Evolutionary conservation across 2,888 invertebrate genomes (phyloP), one percentile per base, ranked within the genome.

Genomic region (Marasmarcha lunaedactyla): DNA sequence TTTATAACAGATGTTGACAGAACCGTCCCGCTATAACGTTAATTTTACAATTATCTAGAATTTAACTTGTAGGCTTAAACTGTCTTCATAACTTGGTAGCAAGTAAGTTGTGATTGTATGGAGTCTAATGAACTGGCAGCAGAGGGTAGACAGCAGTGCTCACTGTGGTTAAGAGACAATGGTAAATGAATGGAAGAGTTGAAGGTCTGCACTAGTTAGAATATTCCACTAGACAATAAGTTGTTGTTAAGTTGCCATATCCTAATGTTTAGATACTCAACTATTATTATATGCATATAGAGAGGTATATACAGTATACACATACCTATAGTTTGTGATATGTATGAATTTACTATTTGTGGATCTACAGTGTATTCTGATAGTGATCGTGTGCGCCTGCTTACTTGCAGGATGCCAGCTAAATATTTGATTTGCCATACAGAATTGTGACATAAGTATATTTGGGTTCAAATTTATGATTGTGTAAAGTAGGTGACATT

Each of bases 191-290:
- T 20, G 3, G 3, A 20, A 20, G 20, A 20, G 4, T 20, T 5
- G 20, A 20, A 7, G 20, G 11, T 30, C n/a, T 11, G 30, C 30
- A 30, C 30, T 30, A 30, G 30, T 30, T 30, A 30, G 9, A 30
- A 30, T 71, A 77, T 78, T 79, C 77, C 79, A 78, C 57, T 81
- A 81, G 79, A 81, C 78, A 81, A 81, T 81, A 81, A 79, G 81
- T 71, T 70, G 68, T 71, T 71, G 52, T 71, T 81, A 77, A 77
- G 76, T 81, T 81, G 81, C 79, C 81, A 81, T 81, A 81, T 76
- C 77, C 68, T 77, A 77, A 71, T 72, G 63, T 70, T 76, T 77
- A 81, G 79, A 77, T 77, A 79, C 77, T 81, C 73, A 69, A 71
- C 65, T 68, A 66, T 65, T 71, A 71, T 74, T 59, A 62, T 68